Percentiles rank a stretch among this genome's conserved stretches.
Evolutionary conservation across 2,113 vertebrate genomes (phyloP).

Genomic region (Cottus gobio): DNA sequence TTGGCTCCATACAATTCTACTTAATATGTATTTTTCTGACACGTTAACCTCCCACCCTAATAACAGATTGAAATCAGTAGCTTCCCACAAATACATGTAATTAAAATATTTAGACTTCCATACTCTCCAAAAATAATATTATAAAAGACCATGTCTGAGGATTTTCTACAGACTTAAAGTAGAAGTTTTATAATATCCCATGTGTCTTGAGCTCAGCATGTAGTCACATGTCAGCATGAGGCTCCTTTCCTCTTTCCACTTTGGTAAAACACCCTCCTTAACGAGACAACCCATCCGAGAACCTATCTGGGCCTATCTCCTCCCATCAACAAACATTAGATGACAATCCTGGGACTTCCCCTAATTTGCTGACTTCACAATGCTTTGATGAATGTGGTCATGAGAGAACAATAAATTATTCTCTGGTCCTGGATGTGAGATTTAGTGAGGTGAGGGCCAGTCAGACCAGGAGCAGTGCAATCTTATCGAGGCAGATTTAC

Average conservation of each 20-base stretch:
- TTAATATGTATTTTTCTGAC: not conserved
- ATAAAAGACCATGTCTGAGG: not conserved
- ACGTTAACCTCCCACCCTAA: not conserved
- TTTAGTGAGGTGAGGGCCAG: constrained; percentile 63
- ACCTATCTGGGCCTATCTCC: constrained; percentile 11
- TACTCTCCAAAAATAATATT: not conserved
- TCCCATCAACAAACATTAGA: constrained; percentile 2
- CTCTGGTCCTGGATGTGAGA: constrained; percentile 42
- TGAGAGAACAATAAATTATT: constrained; percentile 52
- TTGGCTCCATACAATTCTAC: too few species aligned
- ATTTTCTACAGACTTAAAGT: not conserved
- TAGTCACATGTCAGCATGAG: not conserved
- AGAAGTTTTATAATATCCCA: not conserved
- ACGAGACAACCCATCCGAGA: not conserved
- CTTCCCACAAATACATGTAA: not conserved
- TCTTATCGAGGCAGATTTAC: constrained; percentile 72
- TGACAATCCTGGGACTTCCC: not conserved
- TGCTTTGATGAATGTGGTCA: constrained; percentile 20
- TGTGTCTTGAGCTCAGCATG: too few species aligned
- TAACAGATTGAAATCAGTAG: not conserved
- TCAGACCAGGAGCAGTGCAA: constrained; percentile 54
- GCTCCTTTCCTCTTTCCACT: too few species aligned
- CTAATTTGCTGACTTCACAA: constrained; percentile 40
- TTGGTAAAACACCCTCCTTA: not conserved
- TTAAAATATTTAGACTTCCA: not conserved